These are phyloP conservation scores for Lithobius niger DNA, from an alignment of 1,140 invertebrate species.

Conservation along the genomic window DNA sequence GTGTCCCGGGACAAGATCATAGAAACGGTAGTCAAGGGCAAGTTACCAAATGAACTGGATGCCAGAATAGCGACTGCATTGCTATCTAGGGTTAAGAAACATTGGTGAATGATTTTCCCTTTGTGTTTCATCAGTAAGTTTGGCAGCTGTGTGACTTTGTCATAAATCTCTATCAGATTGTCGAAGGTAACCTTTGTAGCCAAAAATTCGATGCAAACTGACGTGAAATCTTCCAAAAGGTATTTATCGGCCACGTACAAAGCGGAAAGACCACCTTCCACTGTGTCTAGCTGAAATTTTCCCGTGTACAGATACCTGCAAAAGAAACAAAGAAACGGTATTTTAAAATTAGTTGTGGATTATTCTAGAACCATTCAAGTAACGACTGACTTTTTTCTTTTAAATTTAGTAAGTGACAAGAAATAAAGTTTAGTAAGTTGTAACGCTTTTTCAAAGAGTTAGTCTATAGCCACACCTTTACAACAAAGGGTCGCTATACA, in stretches of 20 bases:
- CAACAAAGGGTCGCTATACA: no score
- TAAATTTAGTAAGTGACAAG: no score
- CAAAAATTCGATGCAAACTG: constrained; percentile 44
- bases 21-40: constrained; percentile 42
- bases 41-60: constrained; percentile 49
- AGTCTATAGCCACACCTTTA: no score
- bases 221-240: constrained; percentile 44
- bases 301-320: constrained; percentile 46
- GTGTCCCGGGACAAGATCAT: constrained; percentile 44
- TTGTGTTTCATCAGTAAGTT: constrained; percentile 32
- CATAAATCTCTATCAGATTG: constrained; percentile 39
- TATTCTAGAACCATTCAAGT: no score
- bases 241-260: constrained; percentile 53
- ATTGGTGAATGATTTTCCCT: constrained; percentile 42
- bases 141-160: constrained; percentile 28
- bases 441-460: no score
- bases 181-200: constrained; percentile 32
- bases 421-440: no score
- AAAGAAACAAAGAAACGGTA: no score
- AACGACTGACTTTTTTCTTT: no score
- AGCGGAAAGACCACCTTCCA: constrained; percentile 46
- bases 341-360: no score
- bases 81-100: constrained; percentile 45
- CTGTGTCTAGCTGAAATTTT: constrained; percentile 44
- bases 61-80: constrained; percentile 42